Evolutionary conservation across 2,113 vertebrate species (phyloP).

Genomic region (Aegotheles bennettii): DNA sequence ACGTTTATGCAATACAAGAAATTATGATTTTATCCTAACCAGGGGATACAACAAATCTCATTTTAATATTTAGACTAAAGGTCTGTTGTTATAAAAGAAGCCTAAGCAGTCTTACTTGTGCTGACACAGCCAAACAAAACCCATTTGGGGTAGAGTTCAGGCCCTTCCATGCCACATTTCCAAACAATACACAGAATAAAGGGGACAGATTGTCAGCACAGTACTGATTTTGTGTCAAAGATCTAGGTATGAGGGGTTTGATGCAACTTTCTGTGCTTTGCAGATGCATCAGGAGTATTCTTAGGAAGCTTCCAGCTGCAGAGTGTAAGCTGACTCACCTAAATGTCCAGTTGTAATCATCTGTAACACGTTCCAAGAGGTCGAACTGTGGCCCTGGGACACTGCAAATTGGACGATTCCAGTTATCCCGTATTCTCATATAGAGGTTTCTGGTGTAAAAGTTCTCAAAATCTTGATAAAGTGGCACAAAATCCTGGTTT

Average conservation of each 20-base stretch:
- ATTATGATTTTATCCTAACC: neutral
- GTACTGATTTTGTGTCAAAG: neutral
- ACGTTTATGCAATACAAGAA: neutral
- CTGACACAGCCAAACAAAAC: neutral
- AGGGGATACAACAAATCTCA: neutral
- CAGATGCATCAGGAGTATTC: neutral
- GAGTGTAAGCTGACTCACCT: slow-evolving; percentile 71
- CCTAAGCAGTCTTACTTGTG: neutral
- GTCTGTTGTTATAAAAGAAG: neutral
- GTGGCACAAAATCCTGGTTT: slow-evolving; percentile 88
- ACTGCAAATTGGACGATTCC: slow-evolving; percentile 91
- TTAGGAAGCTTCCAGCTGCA: neutral
- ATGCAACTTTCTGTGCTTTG: neutral
- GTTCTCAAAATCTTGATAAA: slow-evolving; percentile 97
- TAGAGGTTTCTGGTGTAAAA: slow-evolving; percentile 93
- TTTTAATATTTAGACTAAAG: neutral
- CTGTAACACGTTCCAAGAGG: slow-evolving; percentile 87
- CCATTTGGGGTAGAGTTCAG: neutral
- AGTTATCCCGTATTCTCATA: slow-evolving; percentile 92
- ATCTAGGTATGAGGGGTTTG: neutral
- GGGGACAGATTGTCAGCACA: neutral
- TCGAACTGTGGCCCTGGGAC: slow-evolving; percentile 86
- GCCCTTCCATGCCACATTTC: neutral
- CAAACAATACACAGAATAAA: neutral
- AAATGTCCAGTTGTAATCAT: slow-evolving; percentile 96